Percentiles rank a stretch among this genome's conserved stretches.
These are phyloP conservation scores for Bathynomus jamesi DNA, from an alignment of 1,140 invertebrate genomes.

Conservation along the genomic window DNA sequence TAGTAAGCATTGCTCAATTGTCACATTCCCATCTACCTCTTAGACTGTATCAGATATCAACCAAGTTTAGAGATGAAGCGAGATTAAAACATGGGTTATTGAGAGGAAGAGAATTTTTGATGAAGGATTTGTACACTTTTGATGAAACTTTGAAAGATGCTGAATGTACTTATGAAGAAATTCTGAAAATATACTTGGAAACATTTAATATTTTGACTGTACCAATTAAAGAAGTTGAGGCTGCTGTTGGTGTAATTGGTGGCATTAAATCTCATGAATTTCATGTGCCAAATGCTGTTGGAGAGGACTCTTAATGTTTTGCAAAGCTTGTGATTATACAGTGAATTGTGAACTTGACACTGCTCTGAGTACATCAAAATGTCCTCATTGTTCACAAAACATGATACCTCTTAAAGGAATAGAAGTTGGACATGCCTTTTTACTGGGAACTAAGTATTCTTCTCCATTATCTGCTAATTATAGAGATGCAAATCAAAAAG, in stretches of 20 bases:
- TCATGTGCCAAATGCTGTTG: neutral
- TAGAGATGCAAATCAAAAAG: neutral
- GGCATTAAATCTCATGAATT: constrained; percentile 13
- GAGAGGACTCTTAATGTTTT: constrained; percentile 8
- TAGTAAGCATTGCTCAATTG: neutral
- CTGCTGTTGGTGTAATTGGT: constrained; percentile 2
- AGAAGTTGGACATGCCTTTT: constrained; percentile 12
- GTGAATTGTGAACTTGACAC: neutral
- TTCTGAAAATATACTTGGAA: neutral
- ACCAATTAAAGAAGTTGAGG: constrained; percentile 9
- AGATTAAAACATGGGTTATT: neutral
- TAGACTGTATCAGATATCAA: neutral
- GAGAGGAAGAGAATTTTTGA: constrained; percentile 12
- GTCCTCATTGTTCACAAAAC: neutral
- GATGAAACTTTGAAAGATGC: neutral
- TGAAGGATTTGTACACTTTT: constrained; percentile 15
- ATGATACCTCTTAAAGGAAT: too few species aligned
- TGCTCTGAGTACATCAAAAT: too few species aligned
- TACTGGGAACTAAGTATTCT: constrained; percentile 12
- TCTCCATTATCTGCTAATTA: neutral
- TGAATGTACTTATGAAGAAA: neutral
- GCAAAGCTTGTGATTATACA: neutral
- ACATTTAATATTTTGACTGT: constrained; percentile 3
- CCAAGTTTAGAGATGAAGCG: neutral
- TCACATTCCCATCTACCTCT: neutral